Percentiles rank a stretch among this genome's conserved stretches.
These are phyloP conservation scores for Batillaria attramentaria DNA, from an alignment of 1,140 invertebrate genomes.

Conservation along the genomic window DNA sequence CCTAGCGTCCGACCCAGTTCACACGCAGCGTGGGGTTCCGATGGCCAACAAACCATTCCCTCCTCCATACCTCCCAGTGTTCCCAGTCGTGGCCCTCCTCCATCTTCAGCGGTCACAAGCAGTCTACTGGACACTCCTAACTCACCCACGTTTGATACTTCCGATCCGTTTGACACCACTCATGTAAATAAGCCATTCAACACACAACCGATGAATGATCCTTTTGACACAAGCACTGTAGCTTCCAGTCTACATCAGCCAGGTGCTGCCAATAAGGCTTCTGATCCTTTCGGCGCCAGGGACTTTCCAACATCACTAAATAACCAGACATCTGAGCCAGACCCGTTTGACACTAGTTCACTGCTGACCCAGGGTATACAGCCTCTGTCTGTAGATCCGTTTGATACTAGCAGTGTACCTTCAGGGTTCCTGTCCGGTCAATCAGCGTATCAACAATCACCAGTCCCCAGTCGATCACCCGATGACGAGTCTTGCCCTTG, in stretches of 20 bases:
- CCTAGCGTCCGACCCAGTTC: constrained; percentile 8
- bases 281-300: constrained; percentile 11
- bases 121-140: constrained; percentile 15
- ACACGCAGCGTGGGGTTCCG: background rate
- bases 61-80: background rate
- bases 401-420: constrained; percentile 34
- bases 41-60: background rate
- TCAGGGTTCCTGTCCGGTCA: constrained; percentile 20
- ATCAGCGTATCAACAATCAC: background rate
- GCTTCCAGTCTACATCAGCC: background rate
- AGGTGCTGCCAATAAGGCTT: background rate
- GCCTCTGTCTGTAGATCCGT: constrained; percentile 4
- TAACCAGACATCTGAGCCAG: background rate
- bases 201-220: background rate
- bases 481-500: constrained; percentile 11
- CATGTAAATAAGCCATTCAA: constrained; percentile 16
- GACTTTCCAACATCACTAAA: constrained; percentile 13
- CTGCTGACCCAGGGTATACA: background rate
- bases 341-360: constrained; percentile 36
- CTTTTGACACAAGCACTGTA: background rate
- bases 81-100: constrained; percentile 27
- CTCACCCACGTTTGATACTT: background rate
- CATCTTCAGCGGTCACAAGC: constrained; percentile 5
- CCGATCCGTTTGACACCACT: constrained; percentile 26
- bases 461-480: background rate